These are phyloP conservation scores for Archivesica marissinica DNA, from an alignment of 1,140 invertebrate genomes.

Conservation along the genomic window DNA sequence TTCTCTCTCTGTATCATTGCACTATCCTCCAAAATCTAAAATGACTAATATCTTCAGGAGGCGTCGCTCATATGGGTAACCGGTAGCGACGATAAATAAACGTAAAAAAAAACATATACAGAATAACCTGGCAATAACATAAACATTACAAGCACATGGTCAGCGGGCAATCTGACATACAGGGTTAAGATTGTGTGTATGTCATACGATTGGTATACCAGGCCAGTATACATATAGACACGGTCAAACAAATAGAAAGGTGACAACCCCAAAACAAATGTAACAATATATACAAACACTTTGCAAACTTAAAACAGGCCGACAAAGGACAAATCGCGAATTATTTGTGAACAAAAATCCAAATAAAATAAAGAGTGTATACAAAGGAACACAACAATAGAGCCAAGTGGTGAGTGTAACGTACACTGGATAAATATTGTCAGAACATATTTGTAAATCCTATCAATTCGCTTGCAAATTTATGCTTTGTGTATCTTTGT, in stretches of 20 bases:
- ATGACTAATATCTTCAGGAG: too few species aligned
- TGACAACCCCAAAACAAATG: constrained; percentile 23
- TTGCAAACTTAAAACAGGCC: constrained; percentile 27
- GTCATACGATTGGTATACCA: too few species aligned
- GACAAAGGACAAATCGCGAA: constrained; percentile 29
- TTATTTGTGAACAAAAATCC: constrained; percentile 44
- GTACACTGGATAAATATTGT: constrained; percentile 46
- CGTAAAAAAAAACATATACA: too few species aligned
- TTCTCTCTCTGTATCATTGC: too few species aligned
- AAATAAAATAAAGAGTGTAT: constrained; percentile 25
- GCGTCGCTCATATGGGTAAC: too few species aligned
- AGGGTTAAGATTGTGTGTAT: too few species aligned
- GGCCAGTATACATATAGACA: too few species aligned
- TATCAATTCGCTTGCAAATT: constrained; percentile 31
- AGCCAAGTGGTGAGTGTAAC: constrained; percentile 18
- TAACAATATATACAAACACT: constrained; percentile 14
- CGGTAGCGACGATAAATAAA: too few species aligned
- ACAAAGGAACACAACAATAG: constrained; percentile 26
- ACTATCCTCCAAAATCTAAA: too few species aligned
- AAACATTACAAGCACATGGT: too few species aligned
- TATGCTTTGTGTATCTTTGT: constrained; percentile 42
- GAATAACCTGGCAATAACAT: too few species aligned
- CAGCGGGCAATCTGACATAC: too few species aligned
- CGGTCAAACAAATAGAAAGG: constrained; percentile 15
- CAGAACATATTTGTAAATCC: constrained; percentile 38